Base-by-base conservation (phyloP, 1,140 invertebrate genomes). In the Rhyzopertha dominica region DNA sequence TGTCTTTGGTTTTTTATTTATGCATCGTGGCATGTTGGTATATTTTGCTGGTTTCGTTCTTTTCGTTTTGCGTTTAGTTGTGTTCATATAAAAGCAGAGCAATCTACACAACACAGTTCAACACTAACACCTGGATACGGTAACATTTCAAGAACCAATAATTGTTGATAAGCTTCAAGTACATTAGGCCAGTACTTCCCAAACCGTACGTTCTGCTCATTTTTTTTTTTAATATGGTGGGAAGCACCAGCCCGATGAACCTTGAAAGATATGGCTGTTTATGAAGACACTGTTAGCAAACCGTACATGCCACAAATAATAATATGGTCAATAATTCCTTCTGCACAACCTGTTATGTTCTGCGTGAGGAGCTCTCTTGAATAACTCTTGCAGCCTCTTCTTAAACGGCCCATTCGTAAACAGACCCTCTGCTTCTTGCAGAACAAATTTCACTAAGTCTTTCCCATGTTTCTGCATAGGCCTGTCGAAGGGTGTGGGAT, bases 401-500 rank as follows among this genome's bases (percentile, higher is more conserved):
- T 37, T 37, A 37, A 37, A 37, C 19, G 19, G 35, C 22, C 35
- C 25, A 23, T 24, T 34, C 14, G 31, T 34, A n/a, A n/a, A n/a
- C n/a, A n/a, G n/a, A n/a, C n/a, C n/a, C n/a, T n/a, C n/a, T n/a
- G n/a, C n/a, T n/a, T n/a, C n/a, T n/a, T n/a, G n/a, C n/a, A n/a
- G n/a, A n/a, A n/a, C n/a, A n/a, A n/a, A n/a, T n/a, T n/a, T n/a
- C n/a, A n/a, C n/a, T n/a, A n/a, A n/a, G n/a, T 37, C 12, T 19
- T 23, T 37, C 16, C 25, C 5, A 23, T 17, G 4, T 37, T 37
- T 10, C 25, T 37, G 22, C 29, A 28, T 24, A 89, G 95, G 95
- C 62, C 77, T 98, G 58, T 98, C 95, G 37, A 98, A 98, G 77
- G 96, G 96, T 47, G 96, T 99, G 49, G 96, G 96, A 32, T 99